These are phyloP conservation scores for fruit fly (Drosophila melanogaster) DNA, from an alignment of 1,140 invertebrate genomes.

Conservation along the genomic window Release_6_plus_ISO1_MT NC_004354.4:14474001-14474500, in stretches of 20 bases:
- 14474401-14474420: constrained; percentile 17
- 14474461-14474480: background rate
- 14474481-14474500: constrained; percentile 40
- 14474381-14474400: constrained; percentile 3
- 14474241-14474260: constrained; percentile 41
- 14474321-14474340: constrained; percentile 77
- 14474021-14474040: constrained; percentile 88
- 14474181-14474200: constrained; percentile 70
- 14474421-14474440: constrained; percentile 75
- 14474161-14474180: constrained; percentile 69
- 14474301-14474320: constrained; percentile 83
- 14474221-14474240: constrained; percentile 46
- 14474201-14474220: constrained; percentile 76
- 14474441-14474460: constrained; percentile 81
- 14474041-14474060: constrained; percentile 83
- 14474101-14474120: constrained; percentile 87
- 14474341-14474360: constrained; percentile 61
- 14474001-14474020: constrained; percentile 85
- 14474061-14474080: constrained; percentile 82
- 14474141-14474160: constrained; percentile 86
- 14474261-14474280: constrained; percentile 73
- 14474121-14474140: constrained; percentile 89
- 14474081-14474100: constrained; percentile 87
- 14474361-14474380: constrained; percentile 65
- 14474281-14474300: constrained; percentile 15